These are phyloP conservation scores for Ophioninae sp. DNA, from an alignment of 2,888 invertebrate species.

Conservation along the genomic window DNA sequence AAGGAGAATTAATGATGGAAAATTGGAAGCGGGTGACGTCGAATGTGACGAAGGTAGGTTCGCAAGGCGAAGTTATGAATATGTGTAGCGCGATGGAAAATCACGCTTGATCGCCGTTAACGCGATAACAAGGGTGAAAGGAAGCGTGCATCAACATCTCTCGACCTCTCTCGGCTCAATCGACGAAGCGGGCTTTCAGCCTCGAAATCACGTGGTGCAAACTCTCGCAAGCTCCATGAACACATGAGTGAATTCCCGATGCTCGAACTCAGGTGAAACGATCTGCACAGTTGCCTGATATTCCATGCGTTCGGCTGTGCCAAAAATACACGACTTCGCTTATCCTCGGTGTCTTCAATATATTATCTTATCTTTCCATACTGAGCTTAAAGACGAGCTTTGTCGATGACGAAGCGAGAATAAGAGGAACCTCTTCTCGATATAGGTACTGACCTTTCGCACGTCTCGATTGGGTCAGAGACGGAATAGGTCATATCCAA, in stretches of 20 bases:
- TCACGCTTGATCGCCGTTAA: constrained; percentile 68
- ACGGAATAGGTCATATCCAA: neutral
- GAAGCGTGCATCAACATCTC: constrained; percentile 65
- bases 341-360: constrained; percentile 22
- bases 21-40: constrained; percentile 7
- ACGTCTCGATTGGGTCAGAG: neutral
- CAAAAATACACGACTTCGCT: constrained; percentile 30
- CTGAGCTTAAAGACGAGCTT: constrained; percentile 7
- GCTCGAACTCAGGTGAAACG: constrained; percentile 56
- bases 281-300: constrained; percentile 48
- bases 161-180: constrained; percentile 33
- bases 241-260: constrained; percentile 55
- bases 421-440: neutral
- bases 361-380: constrained; percentile 1
- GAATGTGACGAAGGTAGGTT: neutral
- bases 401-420: neutral
- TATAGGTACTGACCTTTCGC: neutral
- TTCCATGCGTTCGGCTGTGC: constrained; percentile 15
- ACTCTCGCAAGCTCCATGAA: constrained; percentile 51
- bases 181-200: constrained; percentile 49
- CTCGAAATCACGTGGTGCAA: constrained; percentile 55
- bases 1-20: constrained; percentile 15
- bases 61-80: neutral
- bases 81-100: constrained; percentile 61
- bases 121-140: constrained; percentile 69